These are phyloP conservation scores for Caenorhabditis zanzibari DNA, from an alignment of 2,888 invertebrate genomes.

Conservation along the genomic window DNA sequence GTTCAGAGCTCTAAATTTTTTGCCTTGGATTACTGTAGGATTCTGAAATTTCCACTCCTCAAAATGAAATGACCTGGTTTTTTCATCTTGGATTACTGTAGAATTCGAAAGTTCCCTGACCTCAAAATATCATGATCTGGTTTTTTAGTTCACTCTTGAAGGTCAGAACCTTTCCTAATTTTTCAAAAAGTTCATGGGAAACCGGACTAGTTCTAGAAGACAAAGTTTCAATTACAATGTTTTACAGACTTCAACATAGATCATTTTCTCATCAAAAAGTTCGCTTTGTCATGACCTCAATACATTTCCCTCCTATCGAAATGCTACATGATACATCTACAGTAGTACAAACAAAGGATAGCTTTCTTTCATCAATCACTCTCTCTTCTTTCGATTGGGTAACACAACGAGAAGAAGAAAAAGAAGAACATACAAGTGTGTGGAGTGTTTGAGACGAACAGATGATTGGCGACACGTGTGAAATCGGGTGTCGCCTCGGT, in stretches of 20 bases:
- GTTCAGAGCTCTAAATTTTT: no score
- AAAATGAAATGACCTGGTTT: no score
- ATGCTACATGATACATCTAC: neutral
- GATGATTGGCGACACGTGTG: conserved; percentile 61
- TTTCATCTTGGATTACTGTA: no score
- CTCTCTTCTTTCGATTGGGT: conserved; percentile 18
- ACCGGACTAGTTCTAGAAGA: no score
- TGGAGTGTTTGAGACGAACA: conserved; percentile 62
- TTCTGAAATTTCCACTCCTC: no score
- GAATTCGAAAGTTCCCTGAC: neutral
- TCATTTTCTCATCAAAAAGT: conserved; percentile 3
- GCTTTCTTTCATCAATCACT: conserved; percentile 42
- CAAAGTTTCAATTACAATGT: no score
- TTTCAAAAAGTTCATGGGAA: neutral
- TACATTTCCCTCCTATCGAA: conserved; percentile 5
- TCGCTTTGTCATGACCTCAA: neutral
- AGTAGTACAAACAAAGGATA: conserved; percentile 16
- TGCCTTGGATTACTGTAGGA: no score
- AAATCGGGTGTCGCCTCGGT: conserved; percentile 57
- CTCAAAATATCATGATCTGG: no score
- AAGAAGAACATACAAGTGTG: conserved; percentile 51
- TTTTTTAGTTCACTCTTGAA: no score
- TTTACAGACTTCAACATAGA: no score
- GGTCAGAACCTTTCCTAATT: neutral
- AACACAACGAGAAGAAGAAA: neutral